A percentile compares a stretch with the other conserved stretches of the same genome.
phyloP scores from a whole-genome alignment of 64 coral and sea anemone species.

The Stylophora pistillata region DNA sequence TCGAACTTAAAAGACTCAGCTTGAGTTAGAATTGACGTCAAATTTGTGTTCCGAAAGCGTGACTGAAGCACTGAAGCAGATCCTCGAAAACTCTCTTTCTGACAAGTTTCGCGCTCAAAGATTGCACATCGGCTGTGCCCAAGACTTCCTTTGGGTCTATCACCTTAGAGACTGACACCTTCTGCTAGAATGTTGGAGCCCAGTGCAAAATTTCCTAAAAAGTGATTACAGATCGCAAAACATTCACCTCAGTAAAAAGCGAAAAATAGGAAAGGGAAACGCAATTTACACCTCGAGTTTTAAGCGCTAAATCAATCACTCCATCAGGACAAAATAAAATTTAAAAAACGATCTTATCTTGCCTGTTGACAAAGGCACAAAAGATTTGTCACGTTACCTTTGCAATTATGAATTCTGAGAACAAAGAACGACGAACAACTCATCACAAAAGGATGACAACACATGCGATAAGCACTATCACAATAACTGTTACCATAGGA shows the following conservation, averaged over 20 bases:
- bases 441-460: neutral
- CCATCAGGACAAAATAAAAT: neutral
- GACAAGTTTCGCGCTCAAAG: neutral
- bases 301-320: neutral
- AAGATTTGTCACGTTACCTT: neutral
- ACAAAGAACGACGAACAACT: constrained; percentile 5
- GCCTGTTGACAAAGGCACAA: constrained; percentile 30
- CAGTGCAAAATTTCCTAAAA: constrained; percentile 3
- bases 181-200: neutral
- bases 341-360: constrained; percentile 4
- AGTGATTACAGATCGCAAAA: neutral
- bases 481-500: constrained; percentile 30
- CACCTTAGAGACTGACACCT: neutral
- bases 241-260: neutral
- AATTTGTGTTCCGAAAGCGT: constrained; percentile 15
- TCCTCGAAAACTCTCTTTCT: neutral
- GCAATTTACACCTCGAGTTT: neutral
- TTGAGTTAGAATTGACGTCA: constrained; percentile 15
- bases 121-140: neutral
- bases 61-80: neutral
- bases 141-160: neutral
- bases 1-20: constrained; percentile 10
- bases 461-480: neutral
- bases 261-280: neutral
- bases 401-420: constrained; percentile 5